Conservation (phyloP, 2,797 vertebrate species). For the Hoplostethus atlanticus region DNA sequence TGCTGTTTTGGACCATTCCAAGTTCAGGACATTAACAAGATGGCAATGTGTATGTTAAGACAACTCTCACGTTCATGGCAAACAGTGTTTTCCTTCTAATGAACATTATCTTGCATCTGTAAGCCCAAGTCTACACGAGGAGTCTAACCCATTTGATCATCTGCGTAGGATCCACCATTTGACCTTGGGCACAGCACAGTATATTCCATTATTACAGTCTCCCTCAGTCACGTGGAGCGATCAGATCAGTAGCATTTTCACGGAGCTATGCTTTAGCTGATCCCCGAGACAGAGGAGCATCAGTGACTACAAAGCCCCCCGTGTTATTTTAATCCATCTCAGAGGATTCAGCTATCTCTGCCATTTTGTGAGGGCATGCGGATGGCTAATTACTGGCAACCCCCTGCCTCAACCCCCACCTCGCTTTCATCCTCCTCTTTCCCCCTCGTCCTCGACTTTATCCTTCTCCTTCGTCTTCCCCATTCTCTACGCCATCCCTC, state of each 20-base stretch:
- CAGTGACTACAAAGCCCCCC: constrained; percentile 34
- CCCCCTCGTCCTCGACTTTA: constrained; percentile 5
- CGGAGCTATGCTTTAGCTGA: constrained; percentile 46
- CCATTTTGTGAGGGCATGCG: constrained; percentile 15
- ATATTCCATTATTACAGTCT: constrained; percentile 2
- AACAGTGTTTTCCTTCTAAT: constrained; percentile 1
- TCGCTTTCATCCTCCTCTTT: constrained; percentile 23
- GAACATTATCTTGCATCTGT: neutral
- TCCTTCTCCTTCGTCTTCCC: neutral
- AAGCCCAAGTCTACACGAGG: neutral
- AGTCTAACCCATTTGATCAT: neutral
- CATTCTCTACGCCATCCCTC: neutral
- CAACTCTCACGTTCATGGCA: neutral
- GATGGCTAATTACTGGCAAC: constrained; percentile 44
- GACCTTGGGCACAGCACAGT: neutral
- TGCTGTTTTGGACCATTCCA: neutral
- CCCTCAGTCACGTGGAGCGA: constrained; percentile 18
- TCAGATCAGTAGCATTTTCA: constrained; percentile 48
- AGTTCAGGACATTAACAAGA: neutral
- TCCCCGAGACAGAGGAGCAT: constrained; percentile 35
- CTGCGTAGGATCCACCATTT: neutral
- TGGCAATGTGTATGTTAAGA: neutral
- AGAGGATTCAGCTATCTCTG: constrained; percentile 35
- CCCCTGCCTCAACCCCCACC: neutral
- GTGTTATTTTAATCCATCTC: constrained; percentile 51